Percentiles rank a stretch among this genome's conserved stretches.
These are phyloP conservation scores for Cheiracanthium punctorium DNA, from an alignment of 2,888 invertebrate genomes.

Conservation along the genomic window DNA sequence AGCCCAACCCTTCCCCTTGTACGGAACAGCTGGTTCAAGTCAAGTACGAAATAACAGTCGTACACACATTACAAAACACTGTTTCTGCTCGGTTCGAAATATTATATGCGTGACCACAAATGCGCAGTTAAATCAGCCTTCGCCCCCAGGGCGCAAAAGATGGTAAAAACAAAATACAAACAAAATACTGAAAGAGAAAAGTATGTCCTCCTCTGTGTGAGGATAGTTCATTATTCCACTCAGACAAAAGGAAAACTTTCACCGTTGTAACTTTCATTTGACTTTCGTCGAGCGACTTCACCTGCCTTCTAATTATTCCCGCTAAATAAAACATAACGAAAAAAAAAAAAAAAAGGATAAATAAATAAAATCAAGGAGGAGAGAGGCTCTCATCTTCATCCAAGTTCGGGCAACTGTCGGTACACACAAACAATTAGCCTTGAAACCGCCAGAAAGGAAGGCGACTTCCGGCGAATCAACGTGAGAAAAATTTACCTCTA, in stretches of 20 bases:
- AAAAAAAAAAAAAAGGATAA: background rate
- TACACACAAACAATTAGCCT: constrained; percentile 65
- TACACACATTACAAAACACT: too few species aligned
- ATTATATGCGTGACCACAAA: too few species aligned
- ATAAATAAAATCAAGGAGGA: background rate
- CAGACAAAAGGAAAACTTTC: background rate
- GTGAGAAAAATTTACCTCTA: constrained; percentile 2
- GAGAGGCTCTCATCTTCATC: background rate
- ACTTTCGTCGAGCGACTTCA: background rate
- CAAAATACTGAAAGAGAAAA: too few species aligned
- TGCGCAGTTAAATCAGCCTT: too few species aligned
- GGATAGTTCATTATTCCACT: background rate
- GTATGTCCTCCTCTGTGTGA: too few species aligned
- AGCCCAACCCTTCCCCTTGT: too few species aligned
- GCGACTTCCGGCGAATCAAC: background rate
- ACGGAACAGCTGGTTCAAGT: too few species aligned
- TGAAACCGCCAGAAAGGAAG: constrained; percentile 32
- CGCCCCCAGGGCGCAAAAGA: too few species aligned
- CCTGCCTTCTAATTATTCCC: constrained; percentile 8
- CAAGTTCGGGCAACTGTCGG: constrained; percentile 1
- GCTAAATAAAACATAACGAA: too few species aligned
- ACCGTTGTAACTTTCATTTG: background rate
- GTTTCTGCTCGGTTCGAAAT: too few species aligned
- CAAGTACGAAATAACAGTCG: too few species aligned
- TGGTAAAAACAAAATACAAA: too few species aligned